Conservation (phyloP, 23 tunicate genomes). For the Halocynthia aurantium region DNA sequence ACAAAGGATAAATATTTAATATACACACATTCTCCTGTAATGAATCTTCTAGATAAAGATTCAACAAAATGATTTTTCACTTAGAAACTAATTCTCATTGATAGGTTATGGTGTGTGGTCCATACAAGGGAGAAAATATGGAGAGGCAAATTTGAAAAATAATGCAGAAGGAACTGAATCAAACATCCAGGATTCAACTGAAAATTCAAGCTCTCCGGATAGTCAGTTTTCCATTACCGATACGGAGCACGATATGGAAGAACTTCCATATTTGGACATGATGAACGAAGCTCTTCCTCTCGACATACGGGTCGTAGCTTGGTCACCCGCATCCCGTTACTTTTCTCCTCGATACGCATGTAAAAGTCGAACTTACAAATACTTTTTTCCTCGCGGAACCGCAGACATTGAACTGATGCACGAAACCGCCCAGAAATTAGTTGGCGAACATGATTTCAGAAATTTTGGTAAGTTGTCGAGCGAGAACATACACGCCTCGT, state of each 20-base stretch:
- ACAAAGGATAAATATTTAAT: too few species aligned
- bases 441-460: slow-evolving; percentile 70
- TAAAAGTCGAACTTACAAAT: slow-evolving; percentile 51
- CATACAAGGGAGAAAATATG: too few species aligned
- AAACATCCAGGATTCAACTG: too few species aligned
- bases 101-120: too few species aligned
- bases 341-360: slow-evolving; percentile 50
- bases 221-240: slow-evolving; percentile 12
- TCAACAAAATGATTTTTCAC: too few species aligned
- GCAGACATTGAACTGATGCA: slow-evolving; percentile 61
- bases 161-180: too few species aligned
- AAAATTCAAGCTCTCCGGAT: too few species aligned
- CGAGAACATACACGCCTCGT: not conserved
- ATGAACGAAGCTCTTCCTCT: slow-evolving; percentile 76
- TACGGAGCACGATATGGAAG: slow-evolving; percentile 36
- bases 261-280: slow-evolving; percentile 52
- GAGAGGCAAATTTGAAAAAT: too few species aligned
- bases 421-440: slow-evolving; percentile 62
- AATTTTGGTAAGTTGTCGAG: slow-evolving; percentile 69
- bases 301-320: slow-evolving; percentile 77
- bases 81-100: too few species aligned
- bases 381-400: slow-evolving; percentile 48
- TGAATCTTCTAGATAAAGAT: too few species aligned
- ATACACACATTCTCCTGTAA: too few species aligned
- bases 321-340: slow-evolving; percentile 58